Evolutionary conservation across 2,113 vertebrate species (phyloP), one percentile per base, ranked within the genome.

Genomic region (Hiodon alosoides): DNA sequence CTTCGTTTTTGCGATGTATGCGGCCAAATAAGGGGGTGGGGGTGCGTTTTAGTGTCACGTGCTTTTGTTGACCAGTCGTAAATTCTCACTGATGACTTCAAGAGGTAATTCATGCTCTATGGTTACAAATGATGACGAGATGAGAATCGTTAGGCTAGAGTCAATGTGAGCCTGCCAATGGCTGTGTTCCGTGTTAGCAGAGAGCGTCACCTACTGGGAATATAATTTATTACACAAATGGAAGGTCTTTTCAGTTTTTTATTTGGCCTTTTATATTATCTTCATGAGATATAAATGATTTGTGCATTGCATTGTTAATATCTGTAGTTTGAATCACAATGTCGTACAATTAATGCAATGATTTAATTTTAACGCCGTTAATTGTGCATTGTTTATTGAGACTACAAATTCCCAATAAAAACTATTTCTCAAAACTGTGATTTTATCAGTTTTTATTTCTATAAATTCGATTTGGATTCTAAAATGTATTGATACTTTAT

Each of bases 51-150:
- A 91, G 94, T 93, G 93, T 98, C 97, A 98, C 97, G 96, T 99
- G 97, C 96, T 95, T 99, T 99, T 99, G 97, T 99, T 98, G 97
- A 98, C 97, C 97, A 99, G 97, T 99, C 97, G 97, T 99, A 98
- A 99, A 99, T 99, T 97, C 97, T 99, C 96, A 91, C 94, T 96
- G 97, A 98, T 98, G 97, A 99, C 97, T 97, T 97, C 94, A 95
- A 94, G 97, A 98, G 97, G 96, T 97, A 98, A 98, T 99, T 98
- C 97, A 98, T 98, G 97, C 96, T 97, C 96, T 94, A 93, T 96
- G 96, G 95, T 96, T 98, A 98, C 97, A 98, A 97, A 98, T 98
- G 97, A 98, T 98, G 97, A 98, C 97, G 96, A 97, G 91, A 95
- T 89, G 92, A 92, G 96, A 96, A 95, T 93, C 94, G 95, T 92